Conservation (phyloP, 2,797 vertebrate genomes). For the Epinephelus malabaricus region DNA sequence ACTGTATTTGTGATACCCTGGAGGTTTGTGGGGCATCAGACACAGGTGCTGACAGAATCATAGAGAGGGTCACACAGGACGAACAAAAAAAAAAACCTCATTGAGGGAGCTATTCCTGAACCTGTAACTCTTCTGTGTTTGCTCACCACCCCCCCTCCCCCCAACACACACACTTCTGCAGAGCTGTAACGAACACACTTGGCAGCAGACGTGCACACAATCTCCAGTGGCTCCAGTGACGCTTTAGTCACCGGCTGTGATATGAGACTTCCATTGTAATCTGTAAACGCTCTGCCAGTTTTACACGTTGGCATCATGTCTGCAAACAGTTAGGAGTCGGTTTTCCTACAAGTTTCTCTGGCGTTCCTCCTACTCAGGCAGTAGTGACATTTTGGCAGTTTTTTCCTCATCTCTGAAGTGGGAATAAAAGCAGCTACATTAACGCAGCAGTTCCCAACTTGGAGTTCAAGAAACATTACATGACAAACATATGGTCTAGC, state of each 20-base stretch:
- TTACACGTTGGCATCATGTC: constrained; percentile 33
- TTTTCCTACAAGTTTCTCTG: background rate
- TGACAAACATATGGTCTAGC: too few species aligned
- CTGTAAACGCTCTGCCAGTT: background rate
- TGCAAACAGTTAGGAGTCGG: background rate
- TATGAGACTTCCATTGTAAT: constrained; percentile 29
- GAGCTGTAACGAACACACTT: constrained; percentile 45
- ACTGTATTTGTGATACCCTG: constrained; percentile 45
- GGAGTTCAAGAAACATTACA: background rate
- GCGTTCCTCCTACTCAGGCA: background rate
- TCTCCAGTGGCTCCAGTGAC: constrained; percentile 35
- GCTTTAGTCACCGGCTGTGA: constrained; percentile 35
- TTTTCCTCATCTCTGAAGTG: background rate
- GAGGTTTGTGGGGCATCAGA: constrained; percentile 56
- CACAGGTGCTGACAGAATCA: constrained; percentile 67
- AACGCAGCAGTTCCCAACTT: background rate
- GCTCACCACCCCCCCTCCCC: constrained; percentile 35
- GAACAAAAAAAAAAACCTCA: constrained; percentile 23
- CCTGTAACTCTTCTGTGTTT: constrained; percentile 52
- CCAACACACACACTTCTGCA: constrained; percentile 36
- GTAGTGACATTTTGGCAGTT: background rate
- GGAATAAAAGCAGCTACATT: constrained; percentile 16
- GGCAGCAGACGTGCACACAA: constrained; percentile 21
- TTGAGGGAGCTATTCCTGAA: constrained; percentile 76
- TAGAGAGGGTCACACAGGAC: constrained; percentile 59